These are phyloP conservation scores for Antedon mediterranea DNA, from an alignment of 53 echinoderm and acorn worm genomes.

Conservation along the genomic window DNA sequence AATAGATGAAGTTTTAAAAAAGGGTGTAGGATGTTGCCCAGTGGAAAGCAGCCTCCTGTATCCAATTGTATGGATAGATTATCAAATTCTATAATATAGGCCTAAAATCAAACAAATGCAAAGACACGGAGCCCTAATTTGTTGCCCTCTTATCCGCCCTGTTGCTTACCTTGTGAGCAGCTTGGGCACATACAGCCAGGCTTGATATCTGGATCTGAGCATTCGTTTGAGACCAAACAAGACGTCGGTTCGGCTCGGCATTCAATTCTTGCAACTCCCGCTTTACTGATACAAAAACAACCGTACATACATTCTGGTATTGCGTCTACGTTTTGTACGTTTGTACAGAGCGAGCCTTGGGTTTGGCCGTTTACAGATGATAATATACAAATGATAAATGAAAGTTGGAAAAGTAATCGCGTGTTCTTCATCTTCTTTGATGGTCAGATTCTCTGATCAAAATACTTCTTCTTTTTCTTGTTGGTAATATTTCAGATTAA, in stretches of 20 bases:
- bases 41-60: no score
- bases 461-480: no score
- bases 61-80: no score
- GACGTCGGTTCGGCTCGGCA: background rate
- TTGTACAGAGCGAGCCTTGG: background rate
- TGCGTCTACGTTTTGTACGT: background rate
- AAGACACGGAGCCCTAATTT: no score
- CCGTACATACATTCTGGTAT: background rate
- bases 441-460: no score
- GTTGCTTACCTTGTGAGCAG: background rate
- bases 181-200: background rate
- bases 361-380: background rate
- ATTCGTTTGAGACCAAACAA: background rate
- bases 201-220: background rate
- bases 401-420: background rate
- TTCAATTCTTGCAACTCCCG: background rate
- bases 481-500: no score
- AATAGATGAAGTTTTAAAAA: no score
- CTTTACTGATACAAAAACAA: background rate
- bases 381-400: background rate
- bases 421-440: background rate
- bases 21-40: no score
- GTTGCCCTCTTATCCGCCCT: no score
- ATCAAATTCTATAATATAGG: no score
- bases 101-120: no score